Evolutionary conservation across 2,888 invertebrate genomes (phyloP).

Genomic region (Mesorhabditis spiculigera): DNA sequence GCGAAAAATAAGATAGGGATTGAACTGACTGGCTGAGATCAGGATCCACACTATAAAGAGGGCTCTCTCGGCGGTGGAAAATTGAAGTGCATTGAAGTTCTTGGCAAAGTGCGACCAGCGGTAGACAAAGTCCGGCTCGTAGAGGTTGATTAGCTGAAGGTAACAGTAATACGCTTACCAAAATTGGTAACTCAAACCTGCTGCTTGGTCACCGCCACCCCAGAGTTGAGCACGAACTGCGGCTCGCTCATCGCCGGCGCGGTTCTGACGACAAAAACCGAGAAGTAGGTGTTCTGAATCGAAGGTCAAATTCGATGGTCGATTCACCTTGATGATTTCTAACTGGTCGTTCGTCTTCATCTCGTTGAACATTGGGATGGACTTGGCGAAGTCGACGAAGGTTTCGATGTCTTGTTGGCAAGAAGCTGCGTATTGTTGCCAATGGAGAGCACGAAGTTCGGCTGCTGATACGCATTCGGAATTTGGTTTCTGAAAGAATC

Average conservation of each 20-base stretch:
- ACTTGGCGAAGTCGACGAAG: conserved; percentile 19
- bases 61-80: conserved; percentile 19
- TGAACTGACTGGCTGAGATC: conserved; percentile 13
- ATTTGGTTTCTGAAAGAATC: too few species aligned
- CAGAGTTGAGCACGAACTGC: conserved; percentile 2
- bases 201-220: background rate
- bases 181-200: background rate
- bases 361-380: conserved; percentile 16
- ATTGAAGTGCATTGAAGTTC: conserved; percentile 9
- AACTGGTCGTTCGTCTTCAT: conserved; percentile 19
- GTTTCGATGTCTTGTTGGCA: conserved; percentile 12
- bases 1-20: too few species aligned
- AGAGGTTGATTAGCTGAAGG: background rate
- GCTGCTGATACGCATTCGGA: too few species aligned
- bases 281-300: background rate
- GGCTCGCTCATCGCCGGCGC: background rate
- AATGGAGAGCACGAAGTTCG: conserved; percentile 5
- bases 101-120: background rate
- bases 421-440: conserved; percentile 18
- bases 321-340: conserved; percentile 16
- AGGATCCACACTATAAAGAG: conserved; percentile 18
- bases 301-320: background rate
- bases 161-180: too few species aligned
- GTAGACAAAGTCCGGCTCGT: background rate
- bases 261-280: background rate